Percentiles rank a stretch among this genome's conserved stretches.
Conservation (phyloP, 1,140 invertebrate species). For the fruit fly (Drosophila melanogaster) region Release_6_plus_ISO1_MT NT_037436.4:12107501-12108000, state of each 20-base stretch:
- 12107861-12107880: constrained; percentile 68
- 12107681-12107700: constrained; percentile 50
- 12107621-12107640: constrained; percentile 27
- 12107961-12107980: constrained; percentile 56
- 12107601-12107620: constrained; percentile 65
- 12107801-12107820: constrained; percentile 73
- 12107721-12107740: constrained; percentile 71
- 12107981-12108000: constrained; percentile 47
- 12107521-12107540: constrained; percentile 55
- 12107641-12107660: constrained; percentile 3
- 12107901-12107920: constrained; percentile 9
- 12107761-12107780: constrained; percentile 25
- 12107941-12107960: constrained; percentile 42
- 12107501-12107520: constrained; percentile 50
- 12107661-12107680: constrained; percentile 62
- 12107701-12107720: constrained; percentile 70
- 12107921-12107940: constrained; percentile 66
- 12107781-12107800: constrained; percentile 42
- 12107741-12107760: constrained; percentile 41
- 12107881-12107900: constrained; percentile 40
- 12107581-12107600: constrained; percentile 46
- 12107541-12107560: constrained; percentile 57
- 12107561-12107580: constrained; percentile 24
- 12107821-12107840: constrained; percentile 32
- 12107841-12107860: constrained; percentile 59